These are phyloP conservation scores for Aelia acuminata DNA, from an alignment of 2,888 invertebrate genomes.

Conservation along the genomic window DNA sequence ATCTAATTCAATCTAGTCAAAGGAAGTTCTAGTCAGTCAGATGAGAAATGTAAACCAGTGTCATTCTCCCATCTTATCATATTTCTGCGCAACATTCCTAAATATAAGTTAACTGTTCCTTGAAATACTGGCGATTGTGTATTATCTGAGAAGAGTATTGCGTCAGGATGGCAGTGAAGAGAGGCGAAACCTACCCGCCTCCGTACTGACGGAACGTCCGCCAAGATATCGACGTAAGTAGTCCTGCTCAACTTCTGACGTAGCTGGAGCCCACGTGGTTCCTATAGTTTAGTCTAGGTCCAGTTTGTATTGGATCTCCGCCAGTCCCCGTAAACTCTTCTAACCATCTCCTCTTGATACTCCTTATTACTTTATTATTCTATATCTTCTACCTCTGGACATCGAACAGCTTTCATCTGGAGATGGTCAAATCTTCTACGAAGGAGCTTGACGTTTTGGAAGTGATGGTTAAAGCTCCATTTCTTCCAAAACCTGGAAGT, in stretches of 20 bases:
- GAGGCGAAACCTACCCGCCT: background rate
- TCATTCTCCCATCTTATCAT: conserved; percentile 4
- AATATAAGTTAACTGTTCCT: background rate
- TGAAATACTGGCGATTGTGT: background rate
- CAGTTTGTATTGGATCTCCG: conserved; percentile 47
- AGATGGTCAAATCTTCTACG: background rate
- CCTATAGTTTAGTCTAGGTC: conserved; percentile 50
- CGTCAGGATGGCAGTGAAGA: background rate
- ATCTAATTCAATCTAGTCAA: background rate
- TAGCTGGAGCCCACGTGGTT: conserved; percentile 33
- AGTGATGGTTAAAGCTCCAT: background rate
- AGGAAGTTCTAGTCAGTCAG: background rate
- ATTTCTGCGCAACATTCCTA: background rate
- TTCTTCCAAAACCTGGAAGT: too few species aligned
- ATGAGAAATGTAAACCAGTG: background rate
- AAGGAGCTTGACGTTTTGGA: too few species aligned
- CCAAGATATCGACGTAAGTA: background rate
- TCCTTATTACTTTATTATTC: conserved; percentile 15
- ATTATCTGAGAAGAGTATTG: background rate
- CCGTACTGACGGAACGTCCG: background rate
- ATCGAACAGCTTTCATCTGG: background rate
- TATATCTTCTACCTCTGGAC: background rate
- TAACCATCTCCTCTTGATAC: conserved; percentile 12
- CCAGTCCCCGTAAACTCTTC: conserved; percentile 38
- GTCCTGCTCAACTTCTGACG: conserved; percentile 34